phyloP scores from a whole-genome alignment of 2,888 invertebrate species.

The Chalcosyrphus nemorum region DNA sequence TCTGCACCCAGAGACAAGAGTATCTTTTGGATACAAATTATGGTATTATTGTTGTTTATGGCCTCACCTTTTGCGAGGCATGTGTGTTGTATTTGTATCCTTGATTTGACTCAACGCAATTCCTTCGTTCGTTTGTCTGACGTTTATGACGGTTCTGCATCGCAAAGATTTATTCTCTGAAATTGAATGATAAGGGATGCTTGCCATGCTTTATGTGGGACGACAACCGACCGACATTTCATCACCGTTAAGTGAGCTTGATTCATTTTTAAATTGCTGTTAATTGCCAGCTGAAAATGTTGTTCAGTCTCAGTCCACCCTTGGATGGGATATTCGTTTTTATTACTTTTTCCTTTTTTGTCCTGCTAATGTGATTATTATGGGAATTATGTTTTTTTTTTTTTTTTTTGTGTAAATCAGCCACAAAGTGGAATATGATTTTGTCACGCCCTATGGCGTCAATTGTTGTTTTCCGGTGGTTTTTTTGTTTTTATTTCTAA shows the following conservation, averaged over 20 bases:
- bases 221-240: too few species aligned
- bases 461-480: constrained; percentile 30
- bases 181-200: constrained; percentile 27
- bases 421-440: constrained; percentile 18
- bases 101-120: constrained; percentile 1
- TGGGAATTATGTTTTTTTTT: background rate
- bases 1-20: background rate
- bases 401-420: constrained; percentile 4
- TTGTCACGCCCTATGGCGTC: constrained; percentile 38
- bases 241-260: constrained; percentile 21
- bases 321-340: constrained; percentile 2
- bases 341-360: constrained; percentile 6
- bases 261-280: constrained; percentile 52
- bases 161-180: constrained; percentile 41
- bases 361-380: constrained; percentile 12
- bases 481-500: background rate
- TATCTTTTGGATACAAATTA: constrained; percentile 18
- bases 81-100: constrained; percentile 13
- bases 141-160: constrained; percentile 11
- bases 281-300: constrained; percentile 17
- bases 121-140: background rate
- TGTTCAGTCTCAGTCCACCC: background rate
- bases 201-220: background rate
- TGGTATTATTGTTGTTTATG: constrained; percentile 38
- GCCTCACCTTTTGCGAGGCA: constrained; percentile 22